Evolutionary conservation across 1,140 invertebrate genomes (phyloP), one percentile per base, ranked within the genome.

Genomic region (Catajapyx aquilonaris): DNA sequence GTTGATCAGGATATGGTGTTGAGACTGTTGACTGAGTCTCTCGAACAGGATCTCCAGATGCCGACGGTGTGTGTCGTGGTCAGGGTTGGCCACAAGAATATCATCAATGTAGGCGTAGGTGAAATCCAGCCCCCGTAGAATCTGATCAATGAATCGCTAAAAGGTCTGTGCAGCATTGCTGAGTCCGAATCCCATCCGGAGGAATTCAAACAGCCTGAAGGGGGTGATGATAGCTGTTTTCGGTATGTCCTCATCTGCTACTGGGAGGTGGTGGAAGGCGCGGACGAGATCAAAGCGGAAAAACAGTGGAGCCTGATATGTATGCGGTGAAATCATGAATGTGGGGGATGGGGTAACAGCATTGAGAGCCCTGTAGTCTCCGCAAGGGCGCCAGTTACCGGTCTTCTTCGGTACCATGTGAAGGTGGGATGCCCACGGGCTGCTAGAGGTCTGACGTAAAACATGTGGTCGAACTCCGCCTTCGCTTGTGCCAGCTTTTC

Each of bases 21-120:
- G 11, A n/a, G n/a, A n/a, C n/a, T n/a, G n/a, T n/a, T n/a, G n/a
- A 9, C 22, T 4, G 1, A 42, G 23, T 20, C 36, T 23, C 5
- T 17, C 18, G 7, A 47, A 23, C 20, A 47, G 37, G 15, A 18
- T 34, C 5, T 34, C 16, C 13, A 46, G 4, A 20, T 55, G 51
- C 3, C 39, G 1, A 0, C 37, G 18, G 37, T 59, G 55, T 40
- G 55, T 41, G 9, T 49, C 40, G 16, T 40, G 35, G 10, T 15
- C 35, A 18, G 35, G 40, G 0, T 51, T 57, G 30, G 48, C 59
- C 4, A 69, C 45, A 2, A 68, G 47, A 20, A 72, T 55, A 44
- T 70, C 67, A 42, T 70, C 66, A 0, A 69, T 35, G 42, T 64
- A 69, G 0, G 52, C 46, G 32, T 52, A 46, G 32, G 20, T 39